Evolutionary conservation across 2,888 invertebrate genomes (phyloP), one percentile per base, ranked within the genome.

Genomic region (Tinea trinotella): DNA sequence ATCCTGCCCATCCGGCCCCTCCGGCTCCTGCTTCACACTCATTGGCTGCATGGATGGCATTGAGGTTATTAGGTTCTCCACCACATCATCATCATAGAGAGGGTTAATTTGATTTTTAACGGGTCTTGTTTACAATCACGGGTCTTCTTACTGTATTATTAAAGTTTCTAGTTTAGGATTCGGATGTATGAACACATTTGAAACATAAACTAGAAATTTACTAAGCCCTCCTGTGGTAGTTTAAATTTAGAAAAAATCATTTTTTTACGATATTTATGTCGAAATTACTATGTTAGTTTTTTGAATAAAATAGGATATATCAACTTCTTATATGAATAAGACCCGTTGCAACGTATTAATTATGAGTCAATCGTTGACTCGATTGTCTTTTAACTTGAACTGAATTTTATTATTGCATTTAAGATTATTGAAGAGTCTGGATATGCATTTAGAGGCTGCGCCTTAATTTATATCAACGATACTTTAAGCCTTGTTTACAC

Each of bases 11-110:
- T 9, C 78, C 71, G 0, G 64, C 65, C 1, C 59, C 84, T 0
- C 88, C 89, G 1, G 87, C 88, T 1, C 83, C 89, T 0, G 89
- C 90, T 0, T 74, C 88, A 50, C 90, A 90, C 55, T 89, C 92
- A 0, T 78, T 92, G 7, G 91, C 92, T n/a, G 91, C 90, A 20
- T 92, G 92, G 92, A 91, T 92, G 89, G 90, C 92, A 1, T 64
- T 92, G 50, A 78, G 92, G 54, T 81, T 92, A 9, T 81, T 92
- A 36, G 88, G 90, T 19, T 76, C 87, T 57, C 85, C 79, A 10
- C 69, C 73, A 3, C 78, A 76, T 50, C 69, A 74, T 4, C 78
- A 76, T 50, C 74, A 67, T 20, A 68, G 74, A 5, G 79, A 80
- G 54, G 78, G 80, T 55, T 81, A 70, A 76, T 54, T n/a, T 30